phyloP scores from a whole-genome alignment of 2,888 invertebrate genomes.

The Stenichneumon culpator region DNA sequence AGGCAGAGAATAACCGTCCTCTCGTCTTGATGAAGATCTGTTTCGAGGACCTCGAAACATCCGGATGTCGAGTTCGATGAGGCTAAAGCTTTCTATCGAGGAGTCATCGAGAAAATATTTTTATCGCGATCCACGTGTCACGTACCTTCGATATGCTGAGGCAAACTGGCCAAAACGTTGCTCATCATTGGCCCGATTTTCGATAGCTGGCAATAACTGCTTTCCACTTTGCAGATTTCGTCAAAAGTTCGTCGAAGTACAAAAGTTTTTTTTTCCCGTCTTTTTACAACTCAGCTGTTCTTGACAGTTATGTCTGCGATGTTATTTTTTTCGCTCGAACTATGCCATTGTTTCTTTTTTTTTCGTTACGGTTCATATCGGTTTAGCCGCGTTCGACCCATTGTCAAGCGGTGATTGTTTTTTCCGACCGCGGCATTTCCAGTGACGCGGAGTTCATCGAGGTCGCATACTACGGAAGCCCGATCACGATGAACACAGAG shows the following conservation, averaged over 20 bases:
- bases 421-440: neutral
- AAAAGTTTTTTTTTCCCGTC: too few species aligned
- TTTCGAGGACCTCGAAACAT: conserved; percentile 18
- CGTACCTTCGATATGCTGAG: neutral
- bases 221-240: too few species aligned
- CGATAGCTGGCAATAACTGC: neutral
- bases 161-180: neutral
- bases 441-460: neutral
- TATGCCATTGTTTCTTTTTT: neutral
- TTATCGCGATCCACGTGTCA: neutral
- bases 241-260: too few species aligned
- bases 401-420: conserved; percentile 50
- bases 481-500: neutral
- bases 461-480: neutral
- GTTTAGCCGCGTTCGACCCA: conserved; percentile 55
- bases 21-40: conserved; percentile 23
- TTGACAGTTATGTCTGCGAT: neutral
- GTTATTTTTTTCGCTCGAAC: neutral
- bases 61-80: conserved; percentile 12
- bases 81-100: conserved; percentile 8
- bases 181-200: neutral
- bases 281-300: too few species aligned
- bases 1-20: neutral
- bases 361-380: neutral
- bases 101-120: conserved; percentile 22